phyloP scores from a whole-genome alignment of 2,113 vertebrate genomes.

The Lagopus muta region DNA sequence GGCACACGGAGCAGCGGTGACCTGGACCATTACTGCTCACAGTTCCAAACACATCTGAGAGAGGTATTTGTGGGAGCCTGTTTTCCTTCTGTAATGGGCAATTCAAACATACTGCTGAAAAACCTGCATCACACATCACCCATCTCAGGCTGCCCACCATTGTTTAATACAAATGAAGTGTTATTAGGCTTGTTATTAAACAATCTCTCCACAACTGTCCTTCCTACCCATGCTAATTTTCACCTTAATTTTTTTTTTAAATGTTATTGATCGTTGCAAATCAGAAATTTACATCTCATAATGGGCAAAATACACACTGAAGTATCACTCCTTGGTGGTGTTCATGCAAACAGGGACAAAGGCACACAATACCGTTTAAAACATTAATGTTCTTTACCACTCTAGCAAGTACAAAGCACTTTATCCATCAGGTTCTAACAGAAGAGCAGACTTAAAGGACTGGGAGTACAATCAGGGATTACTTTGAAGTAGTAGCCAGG shows the following conservation, averaged over 20 bases:
- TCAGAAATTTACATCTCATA: neutral
- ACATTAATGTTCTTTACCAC: neutral
- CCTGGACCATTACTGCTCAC: neutral
- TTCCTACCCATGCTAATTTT: neutral
- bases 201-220: neutral
- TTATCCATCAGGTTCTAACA: neutral
- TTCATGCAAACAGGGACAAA: neutral
- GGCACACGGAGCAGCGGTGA: neutral
- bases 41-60: neutral
- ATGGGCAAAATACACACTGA: neutral
- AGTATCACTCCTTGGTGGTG: neutral
- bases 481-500: neutral
- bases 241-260: neutral
- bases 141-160: neutral
- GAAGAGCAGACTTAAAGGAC: neutral
- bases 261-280: neutral
- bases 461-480: neutral
- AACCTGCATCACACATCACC: neutral
- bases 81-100: neutral
- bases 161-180: fast-evolving
- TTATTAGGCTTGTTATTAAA: neutral
- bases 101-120: neutral
- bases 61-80: neutral
- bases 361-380: neutral
- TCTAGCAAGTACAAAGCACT: neutral